Percentiles rank a stretch among this genome's conserved stretches.
These are phyloP conservation scores for Athalia rosae DNA, from an alignment of 2,888 invertebrate genomes.

Conservation along the genomic window DNA sequence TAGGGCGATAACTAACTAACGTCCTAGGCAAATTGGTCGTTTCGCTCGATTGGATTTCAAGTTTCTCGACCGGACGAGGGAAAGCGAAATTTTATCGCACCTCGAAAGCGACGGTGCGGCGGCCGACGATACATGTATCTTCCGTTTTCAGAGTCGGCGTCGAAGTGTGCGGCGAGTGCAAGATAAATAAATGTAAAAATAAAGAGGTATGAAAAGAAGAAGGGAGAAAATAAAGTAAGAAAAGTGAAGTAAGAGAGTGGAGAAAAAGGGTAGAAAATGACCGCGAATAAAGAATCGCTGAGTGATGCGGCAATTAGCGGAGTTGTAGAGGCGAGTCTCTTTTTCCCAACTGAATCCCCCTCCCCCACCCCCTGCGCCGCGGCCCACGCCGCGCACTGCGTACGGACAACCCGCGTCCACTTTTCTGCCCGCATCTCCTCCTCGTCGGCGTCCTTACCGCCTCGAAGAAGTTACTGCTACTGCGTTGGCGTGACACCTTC, in stretches of 20 bases:
- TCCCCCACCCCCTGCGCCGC: neutral
- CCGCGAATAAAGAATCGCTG: slow-evolving; percentile 51
- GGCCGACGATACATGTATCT: neutral
- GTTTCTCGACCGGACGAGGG: too few relatives aligned
- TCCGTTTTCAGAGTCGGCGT: neutral
- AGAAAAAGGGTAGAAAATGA: slow-evolving; percentile 27
- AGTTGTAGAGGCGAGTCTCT: slow-evolving; percentile 51
- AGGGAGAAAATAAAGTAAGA: slow-evolving; percentile 40
- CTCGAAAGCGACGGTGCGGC: too few relatives aligned
- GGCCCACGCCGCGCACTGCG: neutral
- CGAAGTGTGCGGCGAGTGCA: neutral
- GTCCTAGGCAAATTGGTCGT: too few relatives aligned
- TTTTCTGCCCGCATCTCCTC: slow-evolving; percentile 1
- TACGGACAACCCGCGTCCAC: slow-evolving; percentile 7
- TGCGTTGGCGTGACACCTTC: slow-evolving; percentile 47
- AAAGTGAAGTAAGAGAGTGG: slow-evolving; percentile 10
- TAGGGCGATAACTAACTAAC: too few relatives aligned
- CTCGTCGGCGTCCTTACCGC: slow-evolving; percentile 43
- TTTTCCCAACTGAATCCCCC: slow-evolving; percentile 35
- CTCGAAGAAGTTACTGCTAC: slow-evolving; percentile 52
- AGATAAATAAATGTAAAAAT: slow-evolving; percentile 26
- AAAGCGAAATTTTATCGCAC: too few relatives aligned
- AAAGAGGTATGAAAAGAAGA: slow-evolving; percentile 11
- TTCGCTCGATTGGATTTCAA: too few relatives aligned
- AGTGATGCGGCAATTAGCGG: slow-evolving; percentile 56